Conservation (phyloP, 2,888 invertebrate species). For the Copidosoma aretas region DNA sequence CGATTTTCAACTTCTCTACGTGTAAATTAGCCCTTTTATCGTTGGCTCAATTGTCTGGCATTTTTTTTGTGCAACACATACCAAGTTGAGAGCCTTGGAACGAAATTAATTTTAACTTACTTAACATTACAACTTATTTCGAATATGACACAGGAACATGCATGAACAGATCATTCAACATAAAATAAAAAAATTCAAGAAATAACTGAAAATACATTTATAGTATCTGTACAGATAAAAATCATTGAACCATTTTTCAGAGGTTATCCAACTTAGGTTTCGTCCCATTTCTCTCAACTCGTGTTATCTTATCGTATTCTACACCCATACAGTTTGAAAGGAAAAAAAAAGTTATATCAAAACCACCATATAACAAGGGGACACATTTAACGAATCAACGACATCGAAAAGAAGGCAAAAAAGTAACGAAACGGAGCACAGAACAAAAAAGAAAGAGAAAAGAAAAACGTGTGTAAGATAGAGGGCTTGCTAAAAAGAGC, state of each 20-base stretch:
- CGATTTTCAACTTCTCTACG: constrained; percentile 5
- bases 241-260: neutral
- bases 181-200: neutral
- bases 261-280: constrained; percentile 5
- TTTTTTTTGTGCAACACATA: constrained; percentile 26
- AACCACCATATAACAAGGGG: neutral
- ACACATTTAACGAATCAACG: neutral
- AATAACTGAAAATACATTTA: neutral
- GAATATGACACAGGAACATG: neutral
- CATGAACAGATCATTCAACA: neutral
- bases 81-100: constrained; percentile 23
- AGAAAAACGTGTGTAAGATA: constrained; percentile 5
- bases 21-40: neutral
- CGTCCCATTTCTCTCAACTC: constrained; percentile 27
- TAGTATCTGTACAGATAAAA: neutral
- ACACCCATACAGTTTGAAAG: neutral
- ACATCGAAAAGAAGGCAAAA: neutral
- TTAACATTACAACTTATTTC: too few species aligned
- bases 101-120: constrained; percentile 13
- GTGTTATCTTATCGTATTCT: constrained; percentile 6
- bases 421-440: neutral
- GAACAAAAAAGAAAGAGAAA: constrained; percentile 8
- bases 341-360: constrained; percentile 2
- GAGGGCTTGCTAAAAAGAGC: neutral
- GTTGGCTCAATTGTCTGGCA: neutral